phyloP scores from a whole-genome alignment of 2,797 vertebrate species.

The Myripristis jacobus region DNA sequence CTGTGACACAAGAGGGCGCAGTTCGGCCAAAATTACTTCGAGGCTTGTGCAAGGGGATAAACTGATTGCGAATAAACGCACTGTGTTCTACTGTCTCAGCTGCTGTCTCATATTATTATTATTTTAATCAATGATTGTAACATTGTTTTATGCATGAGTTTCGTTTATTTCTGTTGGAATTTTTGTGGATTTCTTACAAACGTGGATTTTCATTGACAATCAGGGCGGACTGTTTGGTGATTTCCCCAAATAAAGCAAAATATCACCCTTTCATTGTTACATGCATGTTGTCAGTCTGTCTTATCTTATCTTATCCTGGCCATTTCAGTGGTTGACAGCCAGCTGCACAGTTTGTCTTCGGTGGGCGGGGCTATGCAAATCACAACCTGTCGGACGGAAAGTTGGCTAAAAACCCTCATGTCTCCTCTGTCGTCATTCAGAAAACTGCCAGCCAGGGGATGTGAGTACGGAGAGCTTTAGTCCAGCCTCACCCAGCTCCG shows the following conservation, averaged over 20 bases:
- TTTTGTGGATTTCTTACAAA: background rate
- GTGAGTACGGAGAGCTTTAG: slow-evolving; percentile 11
- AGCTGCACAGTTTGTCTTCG: background rate
- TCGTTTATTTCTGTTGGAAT: background rate
- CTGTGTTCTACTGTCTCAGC: background rate
- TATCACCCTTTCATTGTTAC: too few relatives aligned
- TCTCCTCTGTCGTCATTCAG: slow-evolving; percentile 15
- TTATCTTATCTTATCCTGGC: too few relatives aligned
- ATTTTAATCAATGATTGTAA: background rate
- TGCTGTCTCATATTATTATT: background rate
- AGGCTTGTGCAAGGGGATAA: background rate
- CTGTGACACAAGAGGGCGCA: slow-evolving; percentile 44
- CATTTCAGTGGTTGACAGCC: background rate
- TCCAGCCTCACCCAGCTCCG: background rate
- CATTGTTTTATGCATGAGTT: background rate
- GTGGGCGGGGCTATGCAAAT: slow-evolving; percentile 81
- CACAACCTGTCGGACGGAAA: slow-evolving; percentile 51
- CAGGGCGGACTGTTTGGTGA: background rate
- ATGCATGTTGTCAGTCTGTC: too few relatives aligned
- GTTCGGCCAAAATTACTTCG: background rate
- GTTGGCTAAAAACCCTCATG: background rate
- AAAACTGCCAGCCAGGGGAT: background rate
- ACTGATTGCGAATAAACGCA: background rate
- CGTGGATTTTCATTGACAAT: background rate
- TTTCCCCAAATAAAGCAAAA: too few relatives aligned